phyloP scores from a whole-genome alignment of 53 echinoderm and acorn worm species.

The Echinometra lucunter region DNA sequence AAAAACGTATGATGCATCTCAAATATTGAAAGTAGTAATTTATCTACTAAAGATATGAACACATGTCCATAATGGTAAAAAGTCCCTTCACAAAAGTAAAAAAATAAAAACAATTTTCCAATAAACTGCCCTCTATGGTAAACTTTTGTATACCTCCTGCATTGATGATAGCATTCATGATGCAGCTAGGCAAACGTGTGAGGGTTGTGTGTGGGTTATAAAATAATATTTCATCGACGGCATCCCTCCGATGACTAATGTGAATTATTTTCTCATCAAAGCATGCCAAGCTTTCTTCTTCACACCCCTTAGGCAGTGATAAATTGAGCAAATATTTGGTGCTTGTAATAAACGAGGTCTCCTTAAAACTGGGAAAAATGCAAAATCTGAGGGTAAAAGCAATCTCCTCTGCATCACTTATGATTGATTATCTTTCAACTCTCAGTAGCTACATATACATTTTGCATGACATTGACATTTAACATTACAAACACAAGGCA shows the following conservation, averaged over 20 bases:
- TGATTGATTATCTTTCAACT: not conserved
- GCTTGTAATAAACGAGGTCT: not conserved
- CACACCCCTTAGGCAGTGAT: constrained; percentile 4
- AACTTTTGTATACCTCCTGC: not conserved
- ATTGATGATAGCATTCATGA: not conserved
- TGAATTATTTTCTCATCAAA: constrained; percentile 52
- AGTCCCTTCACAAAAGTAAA: too few species aligned
- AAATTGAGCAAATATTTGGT: constrained; percentile 29
- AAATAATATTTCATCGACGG: constrained; percentile 3
- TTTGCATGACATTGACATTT: not conserved
- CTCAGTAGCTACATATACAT: not conserved
- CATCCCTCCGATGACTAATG: constrained; percentile 7
- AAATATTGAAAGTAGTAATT: too few species aligned
- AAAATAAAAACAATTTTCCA: not conserved
- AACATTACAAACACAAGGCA: not conserved
- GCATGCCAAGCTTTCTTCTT: not conserved
- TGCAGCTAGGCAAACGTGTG: not conserved
- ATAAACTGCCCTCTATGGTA: not conserved
- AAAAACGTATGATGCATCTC: too few species aligned
- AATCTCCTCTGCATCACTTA: not conserved
- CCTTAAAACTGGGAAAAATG: not conserved
- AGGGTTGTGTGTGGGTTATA: constrained; percentile 28
- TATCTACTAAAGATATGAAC: too few species aligned
- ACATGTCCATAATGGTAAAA: too few species aligned
- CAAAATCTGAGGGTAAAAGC: not conserved